Conservation (phyloP, 2,888 invertebrate species). For the Allacma fusca region DNA sequence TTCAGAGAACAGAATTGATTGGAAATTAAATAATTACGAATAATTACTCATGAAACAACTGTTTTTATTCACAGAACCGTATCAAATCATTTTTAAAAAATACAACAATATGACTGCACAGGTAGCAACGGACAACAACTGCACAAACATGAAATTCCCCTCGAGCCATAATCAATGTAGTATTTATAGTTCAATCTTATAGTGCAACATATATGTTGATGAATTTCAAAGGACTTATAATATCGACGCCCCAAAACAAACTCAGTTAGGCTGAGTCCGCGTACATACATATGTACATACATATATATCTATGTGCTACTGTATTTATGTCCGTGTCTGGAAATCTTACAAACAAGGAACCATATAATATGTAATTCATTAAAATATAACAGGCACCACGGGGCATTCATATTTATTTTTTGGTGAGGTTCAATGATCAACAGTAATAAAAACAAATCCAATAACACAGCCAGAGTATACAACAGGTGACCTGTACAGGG, state of each 20-base stretch:
- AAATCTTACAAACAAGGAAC: too few relatives aligned
- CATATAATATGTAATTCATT: background rate
- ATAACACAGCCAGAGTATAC: background rate
- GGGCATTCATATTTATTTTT: background rate
- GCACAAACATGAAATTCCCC: background rate
- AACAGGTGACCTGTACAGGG: background rate
- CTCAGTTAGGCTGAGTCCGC: background rate
- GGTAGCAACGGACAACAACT: background rate
- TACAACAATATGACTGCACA: background rate
- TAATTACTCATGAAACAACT: conserved; percentile 16
- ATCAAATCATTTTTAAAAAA: conserved; percentile 12
- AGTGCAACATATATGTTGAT: too few relatives aligned
- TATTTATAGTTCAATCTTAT: too few relatives aligned
- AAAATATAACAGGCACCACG: background rate
- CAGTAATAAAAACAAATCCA: background rate
- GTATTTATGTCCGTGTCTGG: too few relatives aligned
- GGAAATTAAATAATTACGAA: too few relatives aligned
- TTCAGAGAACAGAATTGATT: too few relatives aligned
- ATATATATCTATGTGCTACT: too few relatives aligned
- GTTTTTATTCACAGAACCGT: conserved; percentile 12
- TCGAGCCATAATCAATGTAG: too few relatives aligned
- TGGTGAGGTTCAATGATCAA: too few relatives aligned
- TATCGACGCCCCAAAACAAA: too few relatives aligned
- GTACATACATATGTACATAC: too few relatives aligned
- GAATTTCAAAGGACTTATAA: too few relatives aligned